Conservation (phyloP, 2,797 vertebrate species). For the Percopsis omiscomaycus region DNA sequence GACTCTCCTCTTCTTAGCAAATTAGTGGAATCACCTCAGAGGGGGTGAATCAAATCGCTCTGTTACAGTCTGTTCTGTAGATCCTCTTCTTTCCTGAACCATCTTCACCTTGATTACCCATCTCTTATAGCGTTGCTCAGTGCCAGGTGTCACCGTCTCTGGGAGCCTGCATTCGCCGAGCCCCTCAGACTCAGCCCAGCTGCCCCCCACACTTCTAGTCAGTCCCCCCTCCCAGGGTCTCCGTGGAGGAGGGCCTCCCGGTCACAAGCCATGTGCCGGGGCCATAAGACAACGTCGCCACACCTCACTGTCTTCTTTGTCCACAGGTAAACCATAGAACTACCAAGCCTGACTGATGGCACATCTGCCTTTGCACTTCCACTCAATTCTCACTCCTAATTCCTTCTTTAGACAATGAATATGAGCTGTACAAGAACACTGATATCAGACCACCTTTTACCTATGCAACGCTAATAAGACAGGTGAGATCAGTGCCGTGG, state of each 20-base stretch:
- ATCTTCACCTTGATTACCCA: neutral
- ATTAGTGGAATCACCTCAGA: conserved; percentile 85
- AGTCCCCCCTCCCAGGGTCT: conserved; percentile 79
- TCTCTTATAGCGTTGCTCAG: too few relatives aligned
- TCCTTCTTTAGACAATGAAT: conserved; percentile 86
- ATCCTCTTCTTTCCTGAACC: conserved; percentile 28
- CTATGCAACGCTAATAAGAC: conserved; percentile 95
- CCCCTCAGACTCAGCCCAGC: conserved; percentile 81
- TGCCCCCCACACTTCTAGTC: conserved; percentile 78
- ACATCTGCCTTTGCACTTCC: neutral
- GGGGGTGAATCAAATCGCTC: conserved; percentile 83
- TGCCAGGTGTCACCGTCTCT: conserved; percentile 76
- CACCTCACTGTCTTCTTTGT: conserved; percentile 81
- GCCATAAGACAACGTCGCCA: conserved; percentile 83
- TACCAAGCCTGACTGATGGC: neutral
- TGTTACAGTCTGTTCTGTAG: conserved; percentile 78
- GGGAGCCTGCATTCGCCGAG: conserved; percentile 83
- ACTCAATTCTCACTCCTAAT: neutral
- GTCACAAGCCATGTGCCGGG: conserved; percentile 77
- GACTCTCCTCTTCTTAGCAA: conserved; percentile 82
- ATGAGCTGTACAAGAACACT: conserved; percentile 93
- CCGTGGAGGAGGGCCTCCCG: conserved; percentile 81
- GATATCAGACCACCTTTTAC: conserved; percentile 96
- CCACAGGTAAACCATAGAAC: conserved; percentile 80
- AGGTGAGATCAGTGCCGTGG: conserved; percentile 75